phyloP scores from a whole-genome alignment of 2,113 vertebrate genomes.

The Tyrannus savana region DNA sequence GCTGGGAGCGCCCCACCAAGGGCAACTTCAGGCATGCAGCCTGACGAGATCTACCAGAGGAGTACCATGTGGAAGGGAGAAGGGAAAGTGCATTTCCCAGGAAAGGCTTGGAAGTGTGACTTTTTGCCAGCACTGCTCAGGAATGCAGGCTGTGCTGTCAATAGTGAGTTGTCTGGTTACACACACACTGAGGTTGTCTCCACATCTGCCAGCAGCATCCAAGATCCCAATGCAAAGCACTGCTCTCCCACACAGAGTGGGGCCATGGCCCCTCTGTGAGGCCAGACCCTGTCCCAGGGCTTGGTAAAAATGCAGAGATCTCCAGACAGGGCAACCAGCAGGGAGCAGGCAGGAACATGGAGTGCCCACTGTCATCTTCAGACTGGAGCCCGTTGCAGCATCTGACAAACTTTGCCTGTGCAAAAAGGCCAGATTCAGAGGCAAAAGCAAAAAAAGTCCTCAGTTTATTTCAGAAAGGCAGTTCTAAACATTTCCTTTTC shows the following conservation, averaged over 20 bases:
- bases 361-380: neutral
- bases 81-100: neutral
- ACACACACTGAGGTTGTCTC: neutral
- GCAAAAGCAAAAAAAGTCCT: neutral
- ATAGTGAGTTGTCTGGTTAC: constrained; percentile 13
- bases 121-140: neutral
- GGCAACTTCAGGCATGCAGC: neutral
- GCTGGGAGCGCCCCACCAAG: fast-evolving
- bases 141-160: neutral
- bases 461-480: neutral
- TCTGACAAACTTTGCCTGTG: neutral
- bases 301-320: neutral
- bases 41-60: neutral
- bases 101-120: neutral
- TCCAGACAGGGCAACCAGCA: neutral
- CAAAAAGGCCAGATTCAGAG: neutral
- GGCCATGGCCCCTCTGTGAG: fast-evolving
- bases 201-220: constrained; percentile 51
- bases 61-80: neutral
- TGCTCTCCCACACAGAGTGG: fast-evolving
- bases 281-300: neutral
- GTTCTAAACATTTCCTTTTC: neutral
- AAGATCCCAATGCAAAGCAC: neutral
- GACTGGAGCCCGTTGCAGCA: fast-evolving
- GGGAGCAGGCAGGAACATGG: neutral